These are phyloP conservation scores for Rhynchonema sp. DNA, from an alignment of 2,888 invertebrate genomes.

Conservation along the genomic window DNA sequence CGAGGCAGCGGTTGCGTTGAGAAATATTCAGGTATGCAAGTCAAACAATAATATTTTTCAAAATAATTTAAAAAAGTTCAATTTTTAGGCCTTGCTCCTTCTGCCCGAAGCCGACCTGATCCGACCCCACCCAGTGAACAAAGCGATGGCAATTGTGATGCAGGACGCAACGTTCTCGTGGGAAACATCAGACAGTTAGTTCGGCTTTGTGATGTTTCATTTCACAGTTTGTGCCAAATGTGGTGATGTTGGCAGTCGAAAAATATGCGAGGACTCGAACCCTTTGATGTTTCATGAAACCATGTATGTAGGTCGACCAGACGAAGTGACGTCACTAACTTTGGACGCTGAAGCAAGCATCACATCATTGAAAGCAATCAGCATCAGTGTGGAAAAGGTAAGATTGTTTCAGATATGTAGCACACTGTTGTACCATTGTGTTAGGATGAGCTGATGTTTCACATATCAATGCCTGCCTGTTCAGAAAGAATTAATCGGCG, in stretches of 20 bases:
- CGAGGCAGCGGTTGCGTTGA: constrained; percentile 28
- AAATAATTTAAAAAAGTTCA: not conserved
- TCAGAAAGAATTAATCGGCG: constrained; percentile 37
- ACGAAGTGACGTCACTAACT: not conserved
- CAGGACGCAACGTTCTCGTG: constrained; percentile 37
- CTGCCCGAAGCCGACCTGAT: constrained; percentile 34
- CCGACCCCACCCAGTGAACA: constrained; percentile 32
- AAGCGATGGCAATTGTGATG: constrained; percentile 35
- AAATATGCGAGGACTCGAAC: no score
- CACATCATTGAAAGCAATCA: not conserved
- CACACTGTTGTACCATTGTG: no score
- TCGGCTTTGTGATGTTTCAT: no score
- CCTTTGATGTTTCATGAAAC: no score
- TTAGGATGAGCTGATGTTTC: no score
- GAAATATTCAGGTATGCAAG: constrained; percentile 24
- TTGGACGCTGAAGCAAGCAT: not conserved
- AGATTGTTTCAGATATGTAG: no score
- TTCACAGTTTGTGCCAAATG: no score
- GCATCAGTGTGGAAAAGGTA: not conserved
- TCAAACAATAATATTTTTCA: not conserved
- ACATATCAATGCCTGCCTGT: no score
- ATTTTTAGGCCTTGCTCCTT: constrained; percentile 29
- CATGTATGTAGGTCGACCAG: no score
- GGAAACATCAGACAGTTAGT: constrained; percentile 34
- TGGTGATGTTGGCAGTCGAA: no score